These are phyloP conservation scores for Mnemiopsis leidyi DNA, from an alignment of 37 sponge, comb jelly and placozoan genomes.

Conservation along the genomic window DNA sequence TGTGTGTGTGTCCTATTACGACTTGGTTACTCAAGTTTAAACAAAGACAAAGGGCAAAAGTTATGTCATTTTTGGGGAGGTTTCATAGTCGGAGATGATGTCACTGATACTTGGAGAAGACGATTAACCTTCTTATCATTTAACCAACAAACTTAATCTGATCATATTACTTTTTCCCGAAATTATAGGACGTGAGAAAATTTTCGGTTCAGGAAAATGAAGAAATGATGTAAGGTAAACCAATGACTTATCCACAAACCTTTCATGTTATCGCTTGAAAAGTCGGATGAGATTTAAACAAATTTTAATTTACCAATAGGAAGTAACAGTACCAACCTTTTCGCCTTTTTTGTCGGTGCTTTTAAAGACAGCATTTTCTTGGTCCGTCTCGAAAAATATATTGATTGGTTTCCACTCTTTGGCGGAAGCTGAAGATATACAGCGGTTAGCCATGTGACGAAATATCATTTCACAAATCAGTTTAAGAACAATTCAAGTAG, in stretches of 20 bases:
- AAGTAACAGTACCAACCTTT: conserved; percentile 10
- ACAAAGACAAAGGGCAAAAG: background rate
- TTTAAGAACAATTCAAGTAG: background rate
- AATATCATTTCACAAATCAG: background rate
- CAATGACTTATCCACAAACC: background rate
- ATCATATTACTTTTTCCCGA: background rate
- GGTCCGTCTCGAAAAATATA: conserved; percentile 8
- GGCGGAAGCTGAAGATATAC: background rate
- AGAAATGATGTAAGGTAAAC: background rate
- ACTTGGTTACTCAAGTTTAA: too few relatives aligned
- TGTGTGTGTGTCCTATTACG: too few relatives aligned
- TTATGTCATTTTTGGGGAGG: background rate
- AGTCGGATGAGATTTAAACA: background rate
- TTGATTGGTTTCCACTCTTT: conserved; percentile 45
- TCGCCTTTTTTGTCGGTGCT: conserved; percentile 28
- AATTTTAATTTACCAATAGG: too few relatives aligned
- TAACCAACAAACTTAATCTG: background rate
- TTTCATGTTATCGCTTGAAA: background rate
- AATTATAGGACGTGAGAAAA: background rate
- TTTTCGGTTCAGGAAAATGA: background rate
- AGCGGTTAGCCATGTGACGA: background rate
- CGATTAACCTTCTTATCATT: background rate
- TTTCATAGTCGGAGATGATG: background rate
- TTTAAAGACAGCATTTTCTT: conserved; percentile 10
- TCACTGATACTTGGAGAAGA: background rate